phyloP scores from a whole-genome alignment of 92 coral and sea anemone genomes.

The Palythoa grandis region DNA sequence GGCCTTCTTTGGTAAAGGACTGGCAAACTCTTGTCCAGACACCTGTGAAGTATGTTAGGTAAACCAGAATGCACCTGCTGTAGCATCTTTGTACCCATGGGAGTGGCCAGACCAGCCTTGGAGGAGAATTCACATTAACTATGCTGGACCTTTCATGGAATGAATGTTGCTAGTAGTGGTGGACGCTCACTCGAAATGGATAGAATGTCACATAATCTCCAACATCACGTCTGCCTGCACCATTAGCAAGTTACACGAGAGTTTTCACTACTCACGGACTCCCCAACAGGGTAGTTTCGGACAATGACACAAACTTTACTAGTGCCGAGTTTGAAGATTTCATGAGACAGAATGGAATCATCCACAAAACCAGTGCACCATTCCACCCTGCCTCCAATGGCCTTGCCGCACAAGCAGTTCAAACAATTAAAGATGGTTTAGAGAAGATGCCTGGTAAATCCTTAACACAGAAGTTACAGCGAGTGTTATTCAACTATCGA shows the following conservation, averaged over 20 bases:
- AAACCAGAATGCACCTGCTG: slow-evolving; percentile 33
- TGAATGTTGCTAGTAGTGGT: slow-evolving; percentile 38
- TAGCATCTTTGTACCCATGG: slow-evolving; percentile 45
- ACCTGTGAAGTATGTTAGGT: slow-evolving; percentile 40
- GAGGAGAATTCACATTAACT: slow-evolving; percentile 34
- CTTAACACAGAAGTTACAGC: slow-evolving; percentile 11
- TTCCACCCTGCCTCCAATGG: slow-evolving; percentile 71
- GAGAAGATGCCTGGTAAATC: slow-evolving; percentile 48
- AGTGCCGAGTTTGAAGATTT: slow-evolving; percentile 41
- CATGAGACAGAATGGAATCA: slow-evolving; percentile 42
- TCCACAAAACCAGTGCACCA: slow-evolving; percentile 61
- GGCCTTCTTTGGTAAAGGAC: slow-evolving; percentile 47
- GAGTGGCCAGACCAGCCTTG: slow-evolving; percentile 50
- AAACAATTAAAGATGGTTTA: slow-evolving; percentile 53
- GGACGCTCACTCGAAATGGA: slow-evolving; percentile 48
- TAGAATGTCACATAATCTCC: background rate
- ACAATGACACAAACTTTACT: slow-evolving; percentile 32
- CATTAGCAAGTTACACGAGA: slow-evolving; percentile 15
- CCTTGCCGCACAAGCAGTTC: slow-evolving; percentile 62
- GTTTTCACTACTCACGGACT: slow-evolving; percentile 40
- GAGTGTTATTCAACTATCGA: slow-evolving; percentile 38
- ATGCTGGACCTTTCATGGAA: slow-evolving; percentile 43
- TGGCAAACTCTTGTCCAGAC: slow-evolving; percentile 26
- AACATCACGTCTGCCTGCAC: slow-evolving; percentile 29
- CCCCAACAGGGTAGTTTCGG: slow-evolving; percentile 29